These are phyloP conservation scores for Meriones unguiculatus DNA, from an alignment of 2,113 vertebrate genomes.

Conservation along the genomic window DNA sequence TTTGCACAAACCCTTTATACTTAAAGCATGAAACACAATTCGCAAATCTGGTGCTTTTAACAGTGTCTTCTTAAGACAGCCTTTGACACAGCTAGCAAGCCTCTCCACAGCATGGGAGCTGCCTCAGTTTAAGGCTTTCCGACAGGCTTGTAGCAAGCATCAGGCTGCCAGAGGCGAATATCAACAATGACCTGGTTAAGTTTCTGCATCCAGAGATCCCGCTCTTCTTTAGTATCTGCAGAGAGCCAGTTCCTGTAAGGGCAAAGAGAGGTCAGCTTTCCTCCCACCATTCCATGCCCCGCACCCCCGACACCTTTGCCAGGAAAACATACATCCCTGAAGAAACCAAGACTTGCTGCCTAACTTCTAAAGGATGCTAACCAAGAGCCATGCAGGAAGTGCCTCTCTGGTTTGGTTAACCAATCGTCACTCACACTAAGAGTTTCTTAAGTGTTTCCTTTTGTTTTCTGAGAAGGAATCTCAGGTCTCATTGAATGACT, in stretches of 20 bases:
- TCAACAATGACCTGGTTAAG: conserved; percentile 97
- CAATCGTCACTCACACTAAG: background rate
- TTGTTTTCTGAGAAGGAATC: background rate
- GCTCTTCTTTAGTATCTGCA: conserved; percentile 98
- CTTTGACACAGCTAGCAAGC: background rate
- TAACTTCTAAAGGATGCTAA: background rate
- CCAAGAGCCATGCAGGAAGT: background rate
- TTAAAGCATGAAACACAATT: conserved; percentile 84
- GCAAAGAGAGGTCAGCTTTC: background rate
- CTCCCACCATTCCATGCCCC: background rate
- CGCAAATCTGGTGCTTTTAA: conserved; percentile 63
- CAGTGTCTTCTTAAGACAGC: conserved; percentile 1
- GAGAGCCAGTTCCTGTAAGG: conserved; percentile 96
- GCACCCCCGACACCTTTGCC: too few species aligned
- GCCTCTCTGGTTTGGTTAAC: background rate
- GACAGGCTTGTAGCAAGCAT: conserved; percentile 92
- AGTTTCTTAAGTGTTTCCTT: background rate
- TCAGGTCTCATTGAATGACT: background rate
- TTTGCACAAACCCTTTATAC: conserved; percentile 82
- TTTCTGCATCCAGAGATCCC: conserved; percentile 98
- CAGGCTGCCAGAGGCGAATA: conserved; percentile 97
- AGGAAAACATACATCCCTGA: background rate
- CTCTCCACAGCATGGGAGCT: background rate
- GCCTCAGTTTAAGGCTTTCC: conserved; percentile 85
- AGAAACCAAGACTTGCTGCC: background rate